A percentile compares a stretch with the other conserved stretches of the same genome.
Conservation (phyloP, 2,113 vertebrate species). For the Sorex araneus region DNA sequence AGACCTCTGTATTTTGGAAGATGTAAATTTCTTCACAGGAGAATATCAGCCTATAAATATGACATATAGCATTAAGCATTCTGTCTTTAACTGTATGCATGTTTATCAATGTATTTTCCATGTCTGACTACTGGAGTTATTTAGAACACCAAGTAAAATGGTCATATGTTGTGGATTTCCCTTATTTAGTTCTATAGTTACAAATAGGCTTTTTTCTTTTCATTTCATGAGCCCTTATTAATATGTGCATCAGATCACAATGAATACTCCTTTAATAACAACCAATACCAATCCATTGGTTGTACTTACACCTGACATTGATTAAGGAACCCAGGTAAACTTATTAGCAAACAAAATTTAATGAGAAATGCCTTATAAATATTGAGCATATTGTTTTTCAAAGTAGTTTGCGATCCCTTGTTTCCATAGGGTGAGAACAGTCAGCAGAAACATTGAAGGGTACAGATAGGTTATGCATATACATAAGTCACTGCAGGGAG, state of each 20-base stretch:
- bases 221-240: conserved; percentile 35
- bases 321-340: conserved; percentile 45
- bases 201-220: conserved; percentile 61
- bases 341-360: conserved; percentile 70
- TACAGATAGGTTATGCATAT: too few species aligned
- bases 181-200: background rate
- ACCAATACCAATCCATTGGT: conserved; percentile 68
- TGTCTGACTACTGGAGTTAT: background rate
- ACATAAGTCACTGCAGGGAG: too few species aligned
- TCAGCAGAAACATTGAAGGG: too few species aligned
- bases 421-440: too few species aligned
- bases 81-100: background rate
- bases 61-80: background rate
- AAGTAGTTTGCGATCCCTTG: conserved; percentile 34
- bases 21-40: background rate
- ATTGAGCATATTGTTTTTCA: conserved; percentile 14
- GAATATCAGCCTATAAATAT: background rate
- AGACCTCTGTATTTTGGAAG: conserved; percentile 47
- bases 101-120: background rate
- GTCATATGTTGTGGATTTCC: background rate
- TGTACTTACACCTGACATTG: conserved; percentile 51
- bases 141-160: conserved; percentile 47
- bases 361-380: conserved; percentile 56
- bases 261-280: conserved; percentile 65
- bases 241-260: conserved; percentile 56